These are phyloP conservation scores for Oconnorella tubifera DNA, from an alignment of 2,888 invertebrate genomes.

Conservation along the genomic window DNA sequence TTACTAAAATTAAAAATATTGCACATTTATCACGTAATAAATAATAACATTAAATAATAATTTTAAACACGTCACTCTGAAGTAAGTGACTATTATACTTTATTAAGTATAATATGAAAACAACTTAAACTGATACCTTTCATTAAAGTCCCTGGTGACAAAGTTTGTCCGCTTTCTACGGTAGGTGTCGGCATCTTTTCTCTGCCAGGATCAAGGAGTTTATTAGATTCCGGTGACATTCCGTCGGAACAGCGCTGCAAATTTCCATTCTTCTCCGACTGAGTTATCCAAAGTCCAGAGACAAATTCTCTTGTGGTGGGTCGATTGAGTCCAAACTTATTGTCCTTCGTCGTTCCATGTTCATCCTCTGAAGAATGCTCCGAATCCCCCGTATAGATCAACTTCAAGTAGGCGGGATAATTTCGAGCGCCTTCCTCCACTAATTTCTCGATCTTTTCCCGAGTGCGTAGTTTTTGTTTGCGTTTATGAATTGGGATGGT, in stretches of 20 bases:
- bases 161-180: too few species aligned
- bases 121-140: too few species aligned
- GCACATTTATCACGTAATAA: too few species aligned
- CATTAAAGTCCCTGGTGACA: too few species aligned
- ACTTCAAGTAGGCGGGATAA: constrained; percentile 36
- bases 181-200: constrained; percentile 21
- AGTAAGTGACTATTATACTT: too few species aligned
- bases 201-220: constrained; percentile 19
- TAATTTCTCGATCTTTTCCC: constrained; percentile 29
- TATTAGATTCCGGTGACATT: constrained; percentile 17
- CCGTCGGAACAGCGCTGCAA: not conserved
- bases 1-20: too few species aligned
- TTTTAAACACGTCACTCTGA: too few species aligned
- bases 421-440: constrained; percentile 33
- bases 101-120: too few species aligned
- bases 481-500: too few species aligned
- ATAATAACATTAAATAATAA: too few species aligned
- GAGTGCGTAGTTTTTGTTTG: constrained; percentile 19
- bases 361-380: constrained; percentile 35
- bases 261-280: not conserved
- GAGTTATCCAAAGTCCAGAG: not conserved
- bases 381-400: constrained; percentile 37
- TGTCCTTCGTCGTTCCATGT: not conserved
- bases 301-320: not conserved
- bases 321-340: not conserved